These are phyloP conservation scores for Girardinus metallicus DNA, from an alignment of 2,797 vertebrate species.

Conservation along the genomic window DNA sequence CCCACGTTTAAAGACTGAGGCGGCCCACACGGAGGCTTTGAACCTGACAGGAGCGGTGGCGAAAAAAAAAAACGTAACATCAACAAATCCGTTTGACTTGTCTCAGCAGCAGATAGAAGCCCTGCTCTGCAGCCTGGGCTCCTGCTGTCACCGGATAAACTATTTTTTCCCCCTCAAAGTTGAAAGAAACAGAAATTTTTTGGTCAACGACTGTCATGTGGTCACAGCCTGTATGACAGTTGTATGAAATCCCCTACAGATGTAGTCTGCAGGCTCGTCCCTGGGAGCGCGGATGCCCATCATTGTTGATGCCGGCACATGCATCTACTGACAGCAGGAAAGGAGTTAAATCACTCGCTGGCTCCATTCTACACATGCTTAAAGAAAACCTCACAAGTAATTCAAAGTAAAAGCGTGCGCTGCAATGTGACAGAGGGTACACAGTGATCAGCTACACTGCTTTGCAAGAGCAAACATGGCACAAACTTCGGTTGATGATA, in stretches of 20 bases:
- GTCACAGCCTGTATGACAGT: neutral
- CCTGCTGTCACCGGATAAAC: neutral
- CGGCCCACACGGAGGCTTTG: neutral
- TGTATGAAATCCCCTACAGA: slow-evolving; percentile 3
- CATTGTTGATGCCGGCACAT: neutral
- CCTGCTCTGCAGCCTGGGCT: neutral
- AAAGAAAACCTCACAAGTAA: neutral
- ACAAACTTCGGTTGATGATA: neutral
- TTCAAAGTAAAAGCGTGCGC: neutral
- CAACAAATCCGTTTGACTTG: slow-evolving; percentile 7
- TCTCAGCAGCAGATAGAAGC: neutral
- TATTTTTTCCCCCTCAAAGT: neutral
- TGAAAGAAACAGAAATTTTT: neutral
- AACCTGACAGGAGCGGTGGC: slow-evolving; percentile 4
- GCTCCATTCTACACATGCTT: neutral
- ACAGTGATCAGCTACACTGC: neutral
- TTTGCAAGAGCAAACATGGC: slow-evolving; percentile 9
- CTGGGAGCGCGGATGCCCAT: neutral
- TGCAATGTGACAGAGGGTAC: slow-evolving; percentile 15
- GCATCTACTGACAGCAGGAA: neutral
- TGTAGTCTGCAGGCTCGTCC: slow-evolving; percentile 6
- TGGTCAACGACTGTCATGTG: slow-evolving; percentile 10
- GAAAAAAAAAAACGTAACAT: neutral
- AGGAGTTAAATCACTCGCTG: slow-evolving; percentile 3
- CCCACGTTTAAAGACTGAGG: slow-evolving; percentile 2